These are phyloP conservation scores for Punctoribates punctum DNA, from an alignment of 2,888 invertebrate species.

Conservation along the genomic window DNA sequence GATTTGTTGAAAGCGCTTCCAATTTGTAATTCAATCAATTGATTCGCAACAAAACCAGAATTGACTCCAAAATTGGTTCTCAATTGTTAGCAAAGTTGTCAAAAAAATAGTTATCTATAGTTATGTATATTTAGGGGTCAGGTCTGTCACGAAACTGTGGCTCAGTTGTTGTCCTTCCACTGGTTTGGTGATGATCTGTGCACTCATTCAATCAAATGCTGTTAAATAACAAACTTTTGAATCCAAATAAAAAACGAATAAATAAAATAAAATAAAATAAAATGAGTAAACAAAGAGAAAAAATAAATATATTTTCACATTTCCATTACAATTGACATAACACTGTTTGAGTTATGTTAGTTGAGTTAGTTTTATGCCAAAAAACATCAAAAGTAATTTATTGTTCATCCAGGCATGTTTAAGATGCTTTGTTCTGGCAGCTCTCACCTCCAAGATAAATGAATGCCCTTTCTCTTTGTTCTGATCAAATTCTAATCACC, in stretches of 20 bases:
- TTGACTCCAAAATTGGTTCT: no score
- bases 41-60: no score
- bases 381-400: not conserved
- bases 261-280: not conserved
- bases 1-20: no score
- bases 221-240: constrained; percentile 2
- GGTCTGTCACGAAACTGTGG: not conserved
- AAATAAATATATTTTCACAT: not conserved
- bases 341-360: not conserved
- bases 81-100: not conserved
- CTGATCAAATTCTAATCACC: no score
- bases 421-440: no score
- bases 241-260: no score
- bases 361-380: not conserved
- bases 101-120: not conserved
- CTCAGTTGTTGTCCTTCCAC: not conserved
- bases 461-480: no score
- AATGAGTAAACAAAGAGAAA: not conserved
- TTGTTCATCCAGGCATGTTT: no score
- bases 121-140: not conserved
- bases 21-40: no score
- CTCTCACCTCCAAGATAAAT: no score
- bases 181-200: not conserved
- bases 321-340: constrained; percentile 19
- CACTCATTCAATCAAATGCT: constrained; percentile 8